phyloP scores from a whole-genome alignment of 2,113 vertebrate genomes.

The Acanthochromis polyacanthus region DNA sequence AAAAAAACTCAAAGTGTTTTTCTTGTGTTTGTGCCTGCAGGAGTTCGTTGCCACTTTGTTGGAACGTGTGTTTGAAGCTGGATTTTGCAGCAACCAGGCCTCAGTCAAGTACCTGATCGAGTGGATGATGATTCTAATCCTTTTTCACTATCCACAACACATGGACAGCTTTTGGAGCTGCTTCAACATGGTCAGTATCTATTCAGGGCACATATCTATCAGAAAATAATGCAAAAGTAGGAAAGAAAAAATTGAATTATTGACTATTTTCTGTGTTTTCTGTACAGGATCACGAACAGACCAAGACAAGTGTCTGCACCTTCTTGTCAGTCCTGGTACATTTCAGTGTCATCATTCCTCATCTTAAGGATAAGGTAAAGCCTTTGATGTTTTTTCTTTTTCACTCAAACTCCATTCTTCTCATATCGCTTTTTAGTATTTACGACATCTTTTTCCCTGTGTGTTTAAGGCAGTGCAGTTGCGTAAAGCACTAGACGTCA shows the following conservation, averaged over 20 bases:
- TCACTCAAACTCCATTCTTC: background rate
- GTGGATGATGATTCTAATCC: constrained; percentile 92
- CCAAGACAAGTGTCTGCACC: constrained; percentile 93
- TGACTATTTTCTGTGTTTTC: constrained; percentile 15
- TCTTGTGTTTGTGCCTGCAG: constrained; percentile 71
- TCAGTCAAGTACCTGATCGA: constrained; percentile 97
- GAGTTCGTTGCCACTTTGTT: constrained; percentile 86
- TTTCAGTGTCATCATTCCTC: constrained; percentile 87
- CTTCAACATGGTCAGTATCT: constrained; percentile 89
- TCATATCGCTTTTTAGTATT: background rate
- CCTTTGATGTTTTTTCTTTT: background rate
- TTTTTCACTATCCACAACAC: constrained; percentile 87
- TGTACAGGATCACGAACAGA: constrained; percentile 90
- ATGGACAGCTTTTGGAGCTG: constrained; percentile 91
- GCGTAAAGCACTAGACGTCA: constrained; percentile 86
- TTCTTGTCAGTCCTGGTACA: constrained; percentile 94
- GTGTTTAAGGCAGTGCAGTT: constrained; percentile 81
- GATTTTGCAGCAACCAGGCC: constrained; percentile 92
- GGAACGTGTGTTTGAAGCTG: constrained; percentile 88
- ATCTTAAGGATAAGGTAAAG: constrained; percentile 85
- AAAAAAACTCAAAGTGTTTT: no score
- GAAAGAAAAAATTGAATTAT: background rate
- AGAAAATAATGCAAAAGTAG: background rate
- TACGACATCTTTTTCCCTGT: background rate
- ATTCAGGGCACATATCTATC: background rate